Conservation (phyloP, 2,113 vertebrate genomes). For the Tor tambroides region DNA sequence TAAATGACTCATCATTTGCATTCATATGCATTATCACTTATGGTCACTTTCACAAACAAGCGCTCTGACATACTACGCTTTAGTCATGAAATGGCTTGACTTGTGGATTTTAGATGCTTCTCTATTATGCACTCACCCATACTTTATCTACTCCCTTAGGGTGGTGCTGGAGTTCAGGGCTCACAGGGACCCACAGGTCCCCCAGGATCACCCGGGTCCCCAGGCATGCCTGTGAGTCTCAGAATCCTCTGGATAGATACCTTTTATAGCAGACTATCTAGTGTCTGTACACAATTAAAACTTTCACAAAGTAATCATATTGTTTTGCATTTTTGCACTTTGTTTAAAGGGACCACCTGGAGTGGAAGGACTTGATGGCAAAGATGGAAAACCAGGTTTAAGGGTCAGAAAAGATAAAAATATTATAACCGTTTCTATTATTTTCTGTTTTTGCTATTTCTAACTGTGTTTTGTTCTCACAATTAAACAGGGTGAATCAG, state of each 20-base stretch:
- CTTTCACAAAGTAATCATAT: neutral
- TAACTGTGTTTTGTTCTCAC: conserved; percentile 19
- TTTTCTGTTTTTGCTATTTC: neutral
- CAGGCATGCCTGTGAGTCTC: conserved; percentile 78
- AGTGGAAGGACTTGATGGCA: conserved; percentile 90
- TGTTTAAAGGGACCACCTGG: conserved; percentile 85
- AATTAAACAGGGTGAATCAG: conserved; percentile 82
- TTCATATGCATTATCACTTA: neutral
- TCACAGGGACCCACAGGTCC: conserved; percentile 78
- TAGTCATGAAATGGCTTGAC: neutral
- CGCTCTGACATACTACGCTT: neutral
- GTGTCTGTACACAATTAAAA: neutral
- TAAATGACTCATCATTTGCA: neutral
- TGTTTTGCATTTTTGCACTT: neutral
- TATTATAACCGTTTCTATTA: no score
- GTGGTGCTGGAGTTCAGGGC: conserved; percentile 83
- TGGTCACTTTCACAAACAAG: neutral
- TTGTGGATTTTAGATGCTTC: neutral
- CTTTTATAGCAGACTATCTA: neutral
- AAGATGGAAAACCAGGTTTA: conserved; percentile 89
- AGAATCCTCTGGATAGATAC: neutral
- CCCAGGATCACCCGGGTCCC: conserved; percentile 82
- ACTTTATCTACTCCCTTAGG: conserved; percentile 71
- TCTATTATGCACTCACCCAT: neutral
- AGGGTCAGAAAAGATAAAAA: conserved; percentile 75